Percentiles rank a stretch among this genome's conserved stretches.
Evolutionary conservation across 2,113 vertebrate genomes (phyloP).

Genomic region (Dasypus novemcinctus): DNA sequence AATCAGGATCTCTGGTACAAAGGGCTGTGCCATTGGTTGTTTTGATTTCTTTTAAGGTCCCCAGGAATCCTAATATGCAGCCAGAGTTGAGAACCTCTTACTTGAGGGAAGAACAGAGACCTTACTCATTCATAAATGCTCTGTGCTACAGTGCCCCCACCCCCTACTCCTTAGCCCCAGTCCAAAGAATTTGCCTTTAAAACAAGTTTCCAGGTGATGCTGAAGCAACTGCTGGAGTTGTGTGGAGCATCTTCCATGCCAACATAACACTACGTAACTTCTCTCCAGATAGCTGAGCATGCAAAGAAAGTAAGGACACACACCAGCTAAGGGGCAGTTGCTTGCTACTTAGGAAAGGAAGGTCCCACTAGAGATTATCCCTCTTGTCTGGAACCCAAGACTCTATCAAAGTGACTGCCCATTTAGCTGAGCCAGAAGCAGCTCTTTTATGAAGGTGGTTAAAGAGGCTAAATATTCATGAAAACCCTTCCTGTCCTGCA

Average conservation of each 20-base stretch:
- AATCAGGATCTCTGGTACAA: not conserved
- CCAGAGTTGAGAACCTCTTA: not conserved
- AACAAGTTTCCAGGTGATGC: not conserved
- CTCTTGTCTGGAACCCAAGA: not conserved
- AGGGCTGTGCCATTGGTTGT: not conserved
- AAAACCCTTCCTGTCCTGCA: not conserved
- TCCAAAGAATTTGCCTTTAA: not conserved
- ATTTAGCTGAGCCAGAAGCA: not conserved
- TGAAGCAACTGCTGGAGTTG: not conserved
- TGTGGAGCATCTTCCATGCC: no score
- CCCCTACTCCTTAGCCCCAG: not conserved
- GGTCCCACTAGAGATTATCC: fast-evolving
- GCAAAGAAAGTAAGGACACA: not conserved
- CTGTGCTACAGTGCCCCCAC: fast-evolving
- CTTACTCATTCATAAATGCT: not conserved
- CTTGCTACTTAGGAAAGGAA: not conserved
- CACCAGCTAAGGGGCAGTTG: no score
- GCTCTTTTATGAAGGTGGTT: not conserved
- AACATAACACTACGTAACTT: not conserved
- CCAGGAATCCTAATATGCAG: not conserved
- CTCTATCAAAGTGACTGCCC: not conserved
- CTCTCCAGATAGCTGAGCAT: not conserved
- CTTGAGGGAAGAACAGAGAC: not conserved
- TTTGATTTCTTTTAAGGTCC: not conserved
- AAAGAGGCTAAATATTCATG: not conserved